These are phyloP conservation scores for Drosophila rufa DNA, from an alignment of 1,140 invertebrate genomes.

Conservation along the genomic window DNA sequence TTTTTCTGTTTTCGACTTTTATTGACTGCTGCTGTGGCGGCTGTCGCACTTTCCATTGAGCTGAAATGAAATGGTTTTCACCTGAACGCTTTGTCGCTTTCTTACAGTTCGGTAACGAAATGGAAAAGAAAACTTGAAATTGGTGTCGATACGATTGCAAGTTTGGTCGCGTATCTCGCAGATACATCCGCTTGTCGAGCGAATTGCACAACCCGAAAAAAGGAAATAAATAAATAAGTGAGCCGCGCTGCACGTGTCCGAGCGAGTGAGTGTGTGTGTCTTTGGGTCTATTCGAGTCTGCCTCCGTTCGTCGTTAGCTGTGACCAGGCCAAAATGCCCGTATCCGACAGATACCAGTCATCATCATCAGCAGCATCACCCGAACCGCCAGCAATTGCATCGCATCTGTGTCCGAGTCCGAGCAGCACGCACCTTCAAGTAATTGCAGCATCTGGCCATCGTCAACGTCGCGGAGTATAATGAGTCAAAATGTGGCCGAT, in stretches of 20 bases:
- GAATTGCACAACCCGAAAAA: conserved; percentile 69
- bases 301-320: conserved; percentile 55
- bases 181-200: conserved; percentile 63
- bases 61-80: conserved; percentile 74
- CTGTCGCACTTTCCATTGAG: conserved; percentile 71
- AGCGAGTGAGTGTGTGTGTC: conserved; percentile 12
- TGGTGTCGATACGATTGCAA: conserved; percentile 69
- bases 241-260: conserved; percentile 36
- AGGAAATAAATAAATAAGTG: conserved; percentile 46
- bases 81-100: conserved; percentile 66
- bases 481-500: conserved; percentile 85
- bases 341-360: conserved; percentile 70
- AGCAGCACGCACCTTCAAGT: conserved; percentile 74
- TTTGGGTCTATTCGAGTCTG: conserved; percentile 41
- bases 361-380: conserved; percentile 41
- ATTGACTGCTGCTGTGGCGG: conserved; percentile 57
- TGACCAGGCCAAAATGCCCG: conserved; percentile 72
- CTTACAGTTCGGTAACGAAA: conserved; percentile 64
- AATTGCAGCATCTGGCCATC: conserved; percentile 75
- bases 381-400: conserved; percentile 53
- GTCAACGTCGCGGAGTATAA: conserved; percentile 62
- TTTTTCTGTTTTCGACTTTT: conserved; percentile 32
- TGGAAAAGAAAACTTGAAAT: conserved; percentile 79
- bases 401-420: conserved; percentile 70
- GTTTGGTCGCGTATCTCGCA: conserved; percentile 61